Evolutionary conservation across 2,113 vertebrate genomes (phyloP), one percentile per base, ranked within the genome.

Genomic region (Pitta sordida): DNA sequence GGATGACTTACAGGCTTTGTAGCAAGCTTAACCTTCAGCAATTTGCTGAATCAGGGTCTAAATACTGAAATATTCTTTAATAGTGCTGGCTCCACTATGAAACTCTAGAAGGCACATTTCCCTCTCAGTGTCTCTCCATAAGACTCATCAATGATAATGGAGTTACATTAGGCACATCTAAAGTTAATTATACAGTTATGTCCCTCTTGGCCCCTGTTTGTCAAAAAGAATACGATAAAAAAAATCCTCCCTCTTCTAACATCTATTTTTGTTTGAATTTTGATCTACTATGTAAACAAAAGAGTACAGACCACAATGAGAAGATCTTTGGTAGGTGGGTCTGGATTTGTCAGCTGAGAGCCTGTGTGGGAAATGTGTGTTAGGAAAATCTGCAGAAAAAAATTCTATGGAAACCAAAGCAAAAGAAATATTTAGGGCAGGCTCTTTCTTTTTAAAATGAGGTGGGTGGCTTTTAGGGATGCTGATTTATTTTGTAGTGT

Each of bases 91-190:
- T 94, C 92, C 92, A 79, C 83, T 44, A 29, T 85, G 90, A 94
- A 91, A 92, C 68, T 95, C 92, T 93, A 96, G 93, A 96, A 95
- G 94, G 68, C 78, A 94, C 82, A 69, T 94, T 96, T 93, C 76
- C 89, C 56, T 94, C 78, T 89, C 90, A 41, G 63, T 76, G 69
- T 93, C 83, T 94, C 65, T 95, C 75, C 74, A 10, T 95, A 95
- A 94, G 86, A 87, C 86, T 82, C 92, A 87, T 95, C 85, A 92
- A 94, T 93, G 94, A 90, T 95, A 96, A 96, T 90, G 87, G 87
- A 96, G 90, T 94, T 95, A 93, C 89, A 94, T 94, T 95, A 96
- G 93, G 87, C 95, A 94, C 88, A 91, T 93, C 93, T 83, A 91
- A 96, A 95, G 85, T 91, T 93, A 91, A 94, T 96, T 95, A 93